Evolutionary conservation across 2,113 vertebrate genomes (phyloP), one percentile per base, ranked within the genome.

Genomic region (Paramormyrops kingsleyae): DNA sequence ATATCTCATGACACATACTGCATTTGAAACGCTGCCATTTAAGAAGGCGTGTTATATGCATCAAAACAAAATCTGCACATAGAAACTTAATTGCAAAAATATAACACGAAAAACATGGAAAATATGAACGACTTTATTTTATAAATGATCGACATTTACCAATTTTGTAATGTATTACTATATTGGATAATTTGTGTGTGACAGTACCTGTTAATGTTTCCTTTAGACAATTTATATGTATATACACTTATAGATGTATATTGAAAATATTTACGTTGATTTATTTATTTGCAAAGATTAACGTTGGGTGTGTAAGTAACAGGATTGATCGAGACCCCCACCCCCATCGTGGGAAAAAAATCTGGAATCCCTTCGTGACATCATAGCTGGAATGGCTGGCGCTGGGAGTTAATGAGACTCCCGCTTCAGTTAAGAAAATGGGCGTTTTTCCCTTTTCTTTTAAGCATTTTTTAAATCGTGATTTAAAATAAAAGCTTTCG

Each of bases 291-390:
- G 17, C 74, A 80, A 39, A 80, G 35, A 19, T 42, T 42, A 80
- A 80, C 35, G 35, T 42, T 27, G n/a, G 35, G 35, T 24, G 24
- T 84, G 46, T 84, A 17, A 84, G 83, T n/a, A 46, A 47, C 19
- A 47, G 83, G 24, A 84, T 42, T n/a, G 44, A 44, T 66, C 52
- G 56, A 39, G n/a, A 27, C 77, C 74, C 62, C 62, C 83, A 59
- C 35, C 87, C 74, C 87, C 77, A 62, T 46, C 89, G 47, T 83
- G 89, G 87, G 89, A 90, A 83, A 74, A 62, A 46, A 87, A 56
- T 9, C 90, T 56, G 90, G 90, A 90, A 90, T 90, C 70, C 86
- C 86, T 53, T 47, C 49, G 62, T 90, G 90, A 90, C 90, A 83
- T 90, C 90, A 88, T 88, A 89, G 50, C 31, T 53, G 49, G 52